These are phyloP conservation scores for Drosophila siamana DNA, from an alignment of 2,888 invertebrate genomes.

Conservation along the genomic window DNA sequence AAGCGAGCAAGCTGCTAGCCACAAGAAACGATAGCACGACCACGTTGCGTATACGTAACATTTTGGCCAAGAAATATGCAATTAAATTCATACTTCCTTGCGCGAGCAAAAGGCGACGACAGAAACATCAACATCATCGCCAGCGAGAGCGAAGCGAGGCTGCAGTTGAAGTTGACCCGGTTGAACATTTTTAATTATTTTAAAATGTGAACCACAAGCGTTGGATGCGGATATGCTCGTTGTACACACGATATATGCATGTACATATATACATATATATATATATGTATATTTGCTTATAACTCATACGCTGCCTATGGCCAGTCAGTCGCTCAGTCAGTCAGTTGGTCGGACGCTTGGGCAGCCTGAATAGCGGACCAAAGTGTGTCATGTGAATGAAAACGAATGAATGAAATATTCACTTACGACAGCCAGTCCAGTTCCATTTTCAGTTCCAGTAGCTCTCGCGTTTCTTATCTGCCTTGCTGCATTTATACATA, in stretches of 20 bases:
- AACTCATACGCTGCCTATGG: conserved; percentile 35
- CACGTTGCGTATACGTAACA: conserved; percentile 38
- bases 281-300: conserved; percentile 68
- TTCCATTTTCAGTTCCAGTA: too few species aligned
- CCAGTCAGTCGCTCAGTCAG: not conserved
- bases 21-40: conserved; percentile 15
- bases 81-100: conserved; percentile 61
- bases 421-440: conserved; percentile 48
- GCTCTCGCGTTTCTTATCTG: conserved; percentile 42
- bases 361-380: conserved; percentile 60
- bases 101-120: not conserved
- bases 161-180: conserved; percentile 18
- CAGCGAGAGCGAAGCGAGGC: not conserved
- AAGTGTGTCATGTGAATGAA: conserved; percentile 62
- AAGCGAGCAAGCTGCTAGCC: conserved; percentile 14
- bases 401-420: conserved; percentile 75
- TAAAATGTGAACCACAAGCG: conserved; percentile 71
- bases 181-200: conserved; percentile 66
- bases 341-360: conserved; percentile 12
- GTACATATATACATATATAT: conserved; percentile 45
- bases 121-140: not conserved
- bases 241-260: too few species aligned
- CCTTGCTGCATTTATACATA: conserved; percentile 26
- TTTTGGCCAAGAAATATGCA: conserved; percentile 64
- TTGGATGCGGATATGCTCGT: conserved; percentile 39